A percentile compares a stretch with the other conserved stretches of the same genome.
Conservation (phyloP, 2,888 invertebrate genomes). For the Syrphus vitripennis region DNA sequence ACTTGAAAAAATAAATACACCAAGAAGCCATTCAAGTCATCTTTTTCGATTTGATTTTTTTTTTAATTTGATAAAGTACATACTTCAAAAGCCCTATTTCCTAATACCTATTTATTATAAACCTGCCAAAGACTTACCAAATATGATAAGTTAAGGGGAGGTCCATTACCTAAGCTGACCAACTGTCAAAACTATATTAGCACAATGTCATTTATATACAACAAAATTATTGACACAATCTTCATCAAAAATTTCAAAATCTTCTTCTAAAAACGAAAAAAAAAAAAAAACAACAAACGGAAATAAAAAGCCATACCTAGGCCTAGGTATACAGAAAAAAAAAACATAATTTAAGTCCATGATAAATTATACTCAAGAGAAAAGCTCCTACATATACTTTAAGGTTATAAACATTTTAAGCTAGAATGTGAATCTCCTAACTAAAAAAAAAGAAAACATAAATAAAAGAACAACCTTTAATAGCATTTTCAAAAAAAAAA, state of each 20-base stretch:
- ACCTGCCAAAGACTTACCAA: background rate
- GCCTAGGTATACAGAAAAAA: background rate
- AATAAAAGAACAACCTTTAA: constrained; percentile 29
- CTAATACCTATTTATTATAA: background rate
- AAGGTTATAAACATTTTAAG: background rate
- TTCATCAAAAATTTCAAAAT: constrained; percentile 1
- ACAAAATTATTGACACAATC: background rate
- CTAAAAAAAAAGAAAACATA: background rate
- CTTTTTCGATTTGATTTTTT: background rate
- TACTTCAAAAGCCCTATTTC: background rate
- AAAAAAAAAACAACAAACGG: background rate
- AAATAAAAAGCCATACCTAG: background rate
- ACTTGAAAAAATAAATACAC: background rate
- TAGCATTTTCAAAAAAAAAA: constrained; percentile 17
- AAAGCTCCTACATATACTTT: background rate
- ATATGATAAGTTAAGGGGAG: background rate
- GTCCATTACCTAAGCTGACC: constrained; percentile 2
- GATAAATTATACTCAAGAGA: constrained; percentile 29
- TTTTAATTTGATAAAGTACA: no score
- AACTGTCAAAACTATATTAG: constrained; percentile 14
- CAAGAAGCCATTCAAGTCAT: background rate
- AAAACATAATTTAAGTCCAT: background rate
- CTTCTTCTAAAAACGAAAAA: constrained; percentile 2
- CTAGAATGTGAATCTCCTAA: background rate
- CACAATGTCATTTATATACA: constrained; percentile 1